A percentile compares a stretch with the other conserved stretches of the same genome.
Evolutionary conservation across 2,113 vertebrate genomes (phyloP).

Genomic region (Phodopus roborovskii): DNA sequence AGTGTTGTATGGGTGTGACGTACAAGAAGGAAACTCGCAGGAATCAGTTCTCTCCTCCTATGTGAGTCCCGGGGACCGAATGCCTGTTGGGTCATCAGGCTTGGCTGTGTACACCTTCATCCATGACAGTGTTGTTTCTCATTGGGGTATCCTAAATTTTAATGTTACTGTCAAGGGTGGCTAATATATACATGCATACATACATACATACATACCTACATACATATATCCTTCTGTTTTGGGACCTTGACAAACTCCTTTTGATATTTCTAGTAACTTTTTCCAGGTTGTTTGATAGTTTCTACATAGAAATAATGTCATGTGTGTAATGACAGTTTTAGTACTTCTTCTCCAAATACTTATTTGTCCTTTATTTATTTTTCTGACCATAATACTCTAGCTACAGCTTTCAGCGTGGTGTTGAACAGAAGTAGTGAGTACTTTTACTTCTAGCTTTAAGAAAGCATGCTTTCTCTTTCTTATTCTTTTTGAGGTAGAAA

Average conservation of each 20-base stretch:
- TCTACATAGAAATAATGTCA: not conserved
- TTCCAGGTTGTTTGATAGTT: not conserved
- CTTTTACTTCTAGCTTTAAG: not conserved
- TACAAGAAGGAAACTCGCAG: not conserved
- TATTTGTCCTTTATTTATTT: slow-evolving; percentile 16
- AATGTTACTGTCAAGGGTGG: not conserved
- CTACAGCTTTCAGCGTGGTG: not conserved
- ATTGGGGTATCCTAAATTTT: not conserved
- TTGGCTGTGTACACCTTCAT: too few relatives aligned
- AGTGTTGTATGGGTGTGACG: not conserved
- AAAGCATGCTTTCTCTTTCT: not conserved
- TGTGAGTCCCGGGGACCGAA: not conserved
- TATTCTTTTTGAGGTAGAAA: not conserved
- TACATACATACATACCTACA: too few relatives aligned
- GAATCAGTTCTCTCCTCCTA: not conserved
- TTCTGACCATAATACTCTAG: not conserved
- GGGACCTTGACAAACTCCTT: not conserved
- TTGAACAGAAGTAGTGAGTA: not conserved
- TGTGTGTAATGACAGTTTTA: not conserved
- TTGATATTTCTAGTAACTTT: not conserved
- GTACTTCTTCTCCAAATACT: slow-evolving; percentile 22
- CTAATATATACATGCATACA: too few relatives aligned
- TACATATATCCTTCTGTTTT: not conserved
- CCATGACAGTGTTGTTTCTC: not conserved
- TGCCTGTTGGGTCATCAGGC: not conserved